phyloP scores from a whole-genome alignment of 2,797 vertebrate species.

The Crossoptilon crossoptilon region DNA sequence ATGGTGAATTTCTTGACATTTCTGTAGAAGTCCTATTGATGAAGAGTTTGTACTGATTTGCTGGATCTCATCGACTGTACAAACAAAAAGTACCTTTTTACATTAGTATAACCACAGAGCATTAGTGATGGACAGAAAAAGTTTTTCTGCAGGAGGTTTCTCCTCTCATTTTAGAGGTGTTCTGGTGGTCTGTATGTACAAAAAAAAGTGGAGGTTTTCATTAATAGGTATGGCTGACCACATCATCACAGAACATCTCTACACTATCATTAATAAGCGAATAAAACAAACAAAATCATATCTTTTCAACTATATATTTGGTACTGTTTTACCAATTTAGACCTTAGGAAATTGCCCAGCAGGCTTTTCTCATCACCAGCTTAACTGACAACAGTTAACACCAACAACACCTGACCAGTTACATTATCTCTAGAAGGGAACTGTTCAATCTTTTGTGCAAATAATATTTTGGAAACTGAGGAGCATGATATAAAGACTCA shows the following conservation, averaged over 20 bases:
- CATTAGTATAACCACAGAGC: background rate
- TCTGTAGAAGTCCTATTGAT: background rate
- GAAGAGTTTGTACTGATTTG: background rate
- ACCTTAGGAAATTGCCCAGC: background rate
- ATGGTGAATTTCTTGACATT: background rate
- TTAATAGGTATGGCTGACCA: background rate
- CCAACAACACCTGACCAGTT: background rate
- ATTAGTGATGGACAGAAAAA: background rate
- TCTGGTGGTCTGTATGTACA: background rate
- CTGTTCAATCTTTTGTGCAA: background rate
- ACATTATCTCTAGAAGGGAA: background rate
- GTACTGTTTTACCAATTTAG: background rate
- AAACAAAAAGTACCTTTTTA: background rate
- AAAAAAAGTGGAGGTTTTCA: background rate
- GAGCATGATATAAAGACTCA: constrained; percentile 14
- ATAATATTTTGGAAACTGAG: background rate
- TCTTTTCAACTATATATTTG: background rate
- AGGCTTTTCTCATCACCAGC: background rate
- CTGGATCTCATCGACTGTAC: background rate
- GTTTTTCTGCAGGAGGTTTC: background rate
- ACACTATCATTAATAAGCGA: background rate
- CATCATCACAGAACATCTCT: background rate
- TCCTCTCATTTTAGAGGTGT: background rate
- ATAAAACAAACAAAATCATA: background rate
- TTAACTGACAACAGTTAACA: background rate